Evolutionary conservation across 2,797 vertebrate genomes (phyloP), one percentile per base, ranked within the genome.

Genomic region (Sparus aurata): DNA sequence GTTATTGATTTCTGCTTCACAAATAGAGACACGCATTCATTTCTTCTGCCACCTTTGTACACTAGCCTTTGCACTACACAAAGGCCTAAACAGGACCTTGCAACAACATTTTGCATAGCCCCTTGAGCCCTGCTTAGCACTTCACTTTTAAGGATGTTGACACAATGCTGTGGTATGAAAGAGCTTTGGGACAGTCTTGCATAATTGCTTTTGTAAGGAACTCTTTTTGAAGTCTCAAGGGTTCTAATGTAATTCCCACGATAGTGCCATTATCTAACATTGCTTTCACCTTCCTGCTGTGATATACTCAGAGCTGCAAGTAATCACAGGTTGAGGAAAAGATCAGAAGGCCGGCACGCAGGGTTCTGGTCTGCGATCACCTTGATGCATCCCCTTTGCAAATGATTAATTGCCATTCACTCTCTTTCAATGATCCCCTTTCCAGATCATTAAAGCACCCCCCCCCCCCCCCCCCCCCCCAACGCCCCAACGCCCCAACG

Each of bases 361-460:
- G 57, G 54, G 61, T 49, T 75, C 55, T 43, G 69, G 30, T 71
- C 53, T 49, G 45, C n/a, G 22, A 84, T 84, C 73, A 77, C 61
- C 52, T 84, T 75, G 74, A 88, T 86, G 57, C 75, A 58, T 87
- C 76, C 80, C 62, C 80, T 85, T 81, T 69, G 52, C 73, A 76
- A 80, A 84, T 78, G 70, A 92, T 88, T 80, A 54, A 91, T 85
- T 68, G 69, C 49, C 80, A 69, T 77, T 85, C 61, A 34, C 69
- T 80, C 47, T 74, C 71, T 85, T 50, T 73, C 45, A 87, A 62
- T 81, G 73, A 88, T 85, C 61, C 22, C 47, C 71, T 76, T 67
- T 79, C 65, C 80, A 79, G 79, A 89, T 87, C 87, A 90, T 91
- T 90, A 85, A 85, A 83, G 77, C 79, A 85, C 87, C 84, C 75